Evolutionary conservation across 2,113 vertebrate species (phyloP).

Genomic region (Sander lucioperca): DNA sequence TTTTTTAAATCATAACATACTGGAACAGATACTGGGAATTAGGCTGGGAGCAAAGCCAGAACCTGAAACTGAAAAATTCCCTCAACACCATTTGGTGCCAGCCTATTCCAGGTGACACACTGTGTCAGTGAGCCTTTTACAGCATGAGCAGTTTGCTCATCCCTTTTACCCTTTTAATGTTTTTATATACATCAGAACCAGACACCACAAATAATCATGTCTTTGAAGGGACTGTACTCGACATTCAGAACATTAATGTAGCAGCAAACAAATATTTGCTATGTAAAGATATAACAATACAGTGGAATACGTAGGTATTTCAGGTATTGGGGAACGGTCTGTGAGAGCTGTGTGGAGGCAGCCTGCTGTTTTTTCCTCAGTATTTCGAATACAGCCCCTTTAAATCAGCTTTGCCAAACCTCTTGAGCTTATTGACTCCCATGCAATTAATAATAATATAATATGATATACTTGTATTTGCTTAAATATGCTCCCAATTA

Average conservation of each 20-base stretch:
- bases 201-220: neutral
- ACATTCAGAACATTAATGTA: too few species aligned
- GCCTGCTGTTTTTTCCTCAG: too few species aligned
- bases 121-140: slow-evolving; percentile 3
- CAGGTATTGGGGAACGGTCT: too few species aligned
- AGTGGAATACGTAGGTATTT: too few species aligned
- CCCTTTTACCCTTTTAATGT: neutral
- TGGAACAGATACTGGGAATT: slow-evolving; percentile 34
- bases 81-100: slow-evolving; percentile 29
- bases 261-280: too few species aligned
- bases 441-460: too few species aligned
- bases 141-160: neutral
- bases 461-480: too few species aligned
- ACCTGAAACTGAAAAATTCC: slow-evolving; percentile 21
- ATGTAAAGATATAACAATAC: too few species aligned
- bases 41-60: slow-evolving; percentile 25
- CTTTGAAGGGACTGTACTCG: neutral
- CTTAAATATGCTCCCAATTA: too few species aligned
- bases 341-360: too few species aligned
- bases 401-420: neutral
- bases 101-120: slow-evolving; percentile 28
- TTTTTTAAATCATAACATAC: slow-evolving; percentile 30
- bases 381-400: too few species aligned
- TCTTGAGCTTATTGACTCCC: neutral
- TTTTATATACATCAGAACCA: neutral